Conservation (phyloP, 2,888 invertebrate genomes). For the Aporophyla lueneburgensis region DNA sequence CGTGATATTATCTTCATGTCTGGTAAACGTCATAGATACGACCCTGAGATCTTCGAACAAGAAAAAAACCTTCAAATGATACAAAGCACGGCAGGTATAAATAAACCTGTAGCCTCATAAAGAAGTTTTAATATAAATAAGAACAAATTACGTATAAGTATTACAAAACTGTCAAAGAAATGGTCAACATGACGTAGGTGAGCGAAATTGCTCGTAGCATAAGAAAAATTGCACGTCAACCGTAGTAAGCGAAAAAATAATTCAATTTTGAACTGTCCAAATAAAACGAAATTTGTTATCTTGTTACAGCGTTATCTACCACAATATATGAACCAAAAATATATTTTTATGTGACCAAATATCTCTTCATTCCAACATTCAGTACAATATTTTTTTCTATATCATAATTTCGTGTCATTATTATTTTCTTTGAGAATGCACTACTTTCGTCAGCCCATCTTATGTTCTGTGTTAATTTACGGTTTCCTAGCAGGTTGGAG, state of each 20-base stretch:
- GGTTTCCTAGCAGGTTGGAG: too few species aligned
- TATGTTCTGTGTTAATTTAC: background rate
- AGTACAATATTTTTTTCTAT: background rate
- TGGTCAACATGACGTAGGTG: slow-evolving; percentile 44
- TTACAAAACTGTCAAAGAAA: slow-evolving; percentile 36
- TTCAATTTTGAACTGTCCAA: slow-evolving; percentile 46
- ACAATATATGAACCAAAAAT: background rate
- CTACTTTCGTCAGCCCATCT: background rate
- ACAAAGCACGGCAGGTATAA: background rate
- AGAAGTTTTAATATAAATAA: slow-evolving; percentile 14
- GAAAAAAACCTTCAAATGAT: background rate
- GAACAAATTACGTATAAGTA: slow-evolving; percentile 24
- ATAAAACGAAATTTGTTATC: slow-evolving; percentile 31
- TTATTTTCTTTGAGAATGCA: background rate
- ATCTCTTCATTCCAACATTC: background rate
- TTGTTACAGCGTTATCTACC: slow-evolving; percentile 15
- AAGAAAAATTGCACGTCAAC: slow-evolving; percentile 49
- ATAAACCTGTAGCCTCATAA: background rate
- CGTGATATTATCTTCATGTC: too few species aligned
- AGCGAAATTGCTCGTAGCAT: slow-evolving; percentile 35
- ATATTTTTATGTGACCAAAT: background rate
- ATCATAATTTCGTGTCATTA: background rate
- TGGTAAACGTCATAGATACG: too few species aligned
- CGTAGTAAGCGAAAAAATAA: slow-evolving; percentile 27
- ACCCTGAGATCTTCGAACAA: too few species aligned